Conservation (phyloP, 2,797 vertebrate genomes). For the Steatocranus sp. region DNA sequence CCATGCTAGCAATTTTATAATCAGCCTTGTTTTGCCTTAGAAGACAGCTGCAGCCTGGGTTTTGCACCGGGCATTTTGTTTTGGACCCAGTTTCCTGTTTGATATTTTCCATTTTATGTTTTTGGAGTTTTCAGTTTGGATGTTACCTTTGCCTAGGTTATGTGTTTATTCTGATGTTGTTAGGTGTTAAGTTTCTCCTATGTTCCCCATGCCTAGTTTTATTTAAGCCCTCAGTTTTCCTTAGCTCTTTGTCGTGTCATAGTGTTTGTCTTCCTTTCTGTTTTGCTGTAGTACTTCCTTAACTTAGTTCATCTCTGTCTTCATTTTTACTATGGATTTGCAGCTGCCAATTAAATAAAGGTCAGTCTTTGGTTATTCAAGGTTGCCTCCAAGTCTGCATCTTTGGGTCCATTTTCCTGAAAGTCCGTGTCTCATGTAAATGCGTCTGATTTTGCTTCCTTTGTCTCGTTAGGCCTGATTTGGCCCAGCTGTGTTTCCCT, state of each 20-base stretch:
- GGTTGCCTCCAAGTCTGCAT: background rate
- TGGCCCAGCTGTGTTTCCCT: too few relatives aligned
- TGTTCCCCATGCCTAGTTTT: background rate
- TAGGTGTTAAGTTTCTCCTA: background rate
- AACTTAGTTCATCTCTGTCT: background rate
- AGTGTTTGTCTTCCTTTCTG: background rate
- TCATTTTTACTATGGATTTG: background rate
- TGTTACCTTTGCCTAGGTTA: background rate
- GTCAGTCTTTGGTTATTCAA: background rate
- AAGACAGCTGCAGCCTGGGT: background rate
- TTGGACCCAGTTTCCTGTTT: accelerated
- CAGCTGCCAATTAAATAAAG: background rate
- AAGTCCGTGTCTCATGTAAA: too few relatives aligned
- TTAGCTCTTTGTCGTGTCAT: too few relatives aligned
- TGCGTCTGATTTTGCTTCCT: too few relatives aligned
- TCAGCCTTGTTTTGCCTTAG: too few relatives aligned
- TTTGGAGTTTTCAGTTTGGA: background rate
- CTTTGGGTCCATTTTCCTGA: background rate
- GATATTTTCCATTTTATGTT: background rate
- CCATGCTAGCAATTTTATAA: background rate
- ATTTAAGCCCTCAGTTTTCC: too few relatives aligned
- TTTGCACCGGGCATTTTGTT: background rate
- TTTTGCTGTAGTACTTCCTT: background rate
- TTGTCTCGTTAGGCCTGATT: too few relatives aligned
- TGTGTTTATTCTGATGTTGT: background rate